Base-by-base conservation (phyloP, 2,113 vertebrate genomes). In the Bujurquina vittata region DNA sequence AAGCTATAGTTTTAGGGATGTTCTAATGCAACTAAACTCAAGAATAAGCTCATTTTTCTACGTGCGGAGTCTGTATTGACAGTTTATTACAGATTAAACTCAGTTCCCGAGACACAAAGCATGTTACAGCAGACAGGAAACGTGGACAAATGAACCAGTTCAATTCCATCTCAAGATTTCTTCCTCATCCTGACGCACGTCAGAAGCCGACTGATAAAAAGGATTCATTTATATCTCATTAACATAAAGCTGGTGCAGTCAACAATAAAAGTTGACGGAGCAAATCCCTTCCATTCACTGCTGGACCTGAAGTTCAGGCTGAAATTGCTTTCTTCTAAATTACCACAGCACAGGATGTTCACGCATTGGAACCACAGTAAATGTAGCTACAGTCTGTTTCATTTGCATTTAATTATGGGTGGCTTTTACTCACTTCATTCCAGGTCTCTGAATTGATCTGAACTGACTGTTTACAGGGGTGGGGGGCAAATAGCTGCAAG, bases 281-380 rank as follows among this genome's bases (percentile, higher is more conserved):
- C 63, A 73, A 80, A 84, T 76, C 87, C 40, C 61, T 26, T 72
- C 81, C 2, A 72, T 81, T 84, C 61, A 75, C 58, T 49, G 65
- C 72, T 73, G 67, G 62, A 74, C 65, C 77, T 74, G 65, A 88
- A 87, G 84, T 86, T 84, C 57, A 61, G 77, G 79, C 76, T 65
- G 72, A 80, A 89, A 91, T 83, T 80, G 65, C 79, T 43, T 85
- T 86, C 60, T 67, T 74, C 46, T 55, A 75, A 88, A 89, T 86
- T 83, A 80, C 87, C 57, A 12, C 26, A 0, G 77, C 57, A 67
- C 73, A 62, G 76, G 87, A 84, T 60, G 49, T 46, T 61, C 79
- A 74, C 1, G 57, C 83, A 61, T 46, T 58, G 65, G 60, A 86
- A 80, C 75, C 43, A 73, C 85, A 83, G 79, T 73, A 81, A 84